Base-by-base conservation (phyloP, 2,797 vertebrate genomes). In the Pempheris klunzingeri region DNA sequence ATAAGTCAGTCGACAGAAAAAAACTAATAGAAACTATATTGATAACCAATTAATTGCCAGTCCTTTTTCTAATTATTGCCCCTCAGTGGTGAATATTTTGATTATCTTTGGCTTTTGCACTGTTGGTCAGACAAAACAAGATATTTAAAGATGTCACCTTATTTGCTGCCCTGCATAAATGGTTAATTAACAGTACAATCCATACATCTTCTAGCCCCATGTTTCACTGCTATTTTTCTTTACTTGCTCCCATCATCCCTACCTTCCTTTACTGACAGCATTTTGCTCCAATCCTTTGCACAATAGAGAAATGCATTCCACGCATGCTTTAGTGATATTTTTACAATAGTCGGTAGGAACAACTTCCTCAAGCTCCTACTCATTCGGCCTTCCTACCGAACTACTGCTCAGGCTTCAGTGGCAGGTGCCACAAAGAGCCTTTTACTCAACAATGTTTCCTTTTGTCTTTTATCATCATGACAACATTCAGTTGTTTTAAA, bases 301-400 rank as follows among this genome's bases (percentile, higher is more conserved):
- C 82, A 90, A 87, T 86, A 88, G 86, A 75, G 77, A 88, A 78
- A 84, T 84, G 71, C 82, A 89, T 90, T 91, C 84, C 82, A 86
- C 22, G 59, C 87, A 75, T 82, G 60, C 68, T 86, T 91, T 9
- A 58, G 76, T 71, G 59, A 58, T 85, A 65, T 82, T 83, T 67
- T 81, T 80, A 88, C 87, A 88, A 86, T 85, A 78, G 77, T 83
- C 49, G 39, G 76, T 68, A 76, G 77, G 47, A 83, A 63, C 66
- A 39, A 47, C 78, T 84, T 90, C 83, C 87, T 88, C 44, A 34
- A 49, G 53, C 81, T 72, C 81, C 38, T 28, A 65, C 77, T 84
- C 64, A 78, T 80, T 83, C 66, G 75, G 30, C 44, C 26, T 64
- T 81, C 39, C 32, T 13, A 62, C 76, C 85, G 20, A 64, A 38